Evolutionary conservation across 2,888 invertebrate species (phyloP), one percentile per base, ranked within the genome.

Genomic region (Drosophila rellima): DNA sequence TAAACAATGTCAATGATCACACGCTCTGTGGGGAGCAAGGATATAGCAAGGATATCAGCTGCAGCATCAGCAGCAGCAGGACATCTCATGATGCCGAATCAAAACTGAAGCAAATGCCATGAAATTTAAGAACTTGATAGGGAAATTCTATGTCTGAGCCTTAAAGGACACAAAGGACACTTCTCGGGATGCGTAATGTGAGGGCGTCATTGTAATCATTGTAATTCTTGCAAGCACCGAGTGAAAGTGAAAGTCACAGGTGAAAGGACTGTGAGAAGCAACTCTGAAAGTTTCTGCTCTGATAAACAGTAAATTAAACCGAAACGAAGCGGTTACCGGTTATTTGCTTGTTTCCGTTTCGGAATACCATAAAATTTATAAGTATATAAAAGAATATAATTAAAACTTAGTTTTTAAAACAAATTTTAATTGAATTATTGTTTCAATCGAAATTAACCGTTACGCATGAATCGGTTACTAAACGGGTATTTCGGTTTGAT

Each of bases 1-100:
- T 62, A 74, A 80, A 80, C 74, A 86, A 64, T 70, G 63, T 52
- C 74, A 65, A 65, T 89, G 87, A 90, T 90, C 90, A 90, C 90
- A 90, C 84, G 88, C 90, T 78, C 88, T 54, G 80, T 78, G 77
- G 82, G 85, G 68, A 61, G 75, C 75, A 57, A 3, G 31, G 31
- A 33, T 10, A 33, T 3, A 8, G 35, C 44, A n/a, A 48, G 33
- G 74, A 52, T 39, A 64, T 48, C 75, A 70, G 67, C 75, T 71
- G 69, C 84, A 65, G 56, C 65, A 55, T 62, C 65, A 64, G 65
- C 39, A 44, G 18, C 52, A 44, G 44, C 66, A 73, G 64, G 33
- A 52, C 42, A 39, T 33, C 61, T 42, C 42, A 54, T 60, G 62
- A 64, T 65, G 62, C 63, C 48, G 48, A 65, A 79, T 84, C 81